Evolutionary conservation across 2,888 invertebrate species (phyloP), one percentile per base, ranked within the genome.

Genomic region (Cheilosia grossa): DNA sequence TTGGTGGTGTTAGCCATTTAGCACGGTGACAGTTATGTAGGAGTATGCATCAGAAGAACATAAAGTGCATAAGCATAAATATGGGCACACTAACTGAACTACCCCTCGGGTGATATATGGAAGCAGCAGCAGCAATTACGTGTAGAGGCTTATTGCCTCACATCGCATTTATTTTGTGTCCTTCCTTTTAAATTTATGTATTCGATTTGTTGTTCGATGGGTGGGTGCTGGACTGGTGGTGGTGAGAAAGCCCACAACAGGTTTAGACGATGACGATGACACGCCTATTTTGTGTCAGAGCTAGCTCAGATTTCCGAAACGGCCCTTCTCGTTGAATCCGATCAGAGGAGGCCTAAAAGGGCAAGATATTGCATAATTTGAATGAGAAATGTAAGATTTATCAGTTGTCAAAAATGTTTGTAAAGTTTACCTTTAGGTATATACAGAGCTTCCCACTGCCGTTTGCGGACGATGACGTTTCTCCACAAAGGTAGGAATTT

Each of bases 61-160:
- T 75, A 64, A 80, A 75, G 70, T 66, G 70, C 80, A 80, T 66
- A 66, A 80, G 66, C 80, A 85, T 80, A 85, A 61, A 67, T 72
- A 80, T 74, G 54, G 61, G 59, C 44, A 74, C 10, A 37, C 40
- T 51, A 44, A 69, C 67, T 44, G 54, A 44, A 69, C 63, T 37
- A 59, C 61, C 63, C 59, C 54, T 9, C 56, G 10, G 24, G 56
- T 72, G 42, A 58, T 66, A 47, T 72, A 63, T 21, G 42, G 49
- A 9, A 69, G 59, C 13, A 37, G 21, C 33, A 42, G n/a, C 44
- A 42, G 37, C 47, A 78, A 69, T 69, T 78, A 80, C 74, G 59
- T 80, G 47, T 70, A 33, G 74, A 66, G 80, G 74, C 80, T 83
- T 83, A 80, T 74, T 64, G 64, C 69, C 63, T 59, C 51, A 33